These are phyloP conservation scores for Leptogaster cylindrica DNA, from an alignment of 2,888 invertebrate species.

Conservation along the genomic window DNA sequence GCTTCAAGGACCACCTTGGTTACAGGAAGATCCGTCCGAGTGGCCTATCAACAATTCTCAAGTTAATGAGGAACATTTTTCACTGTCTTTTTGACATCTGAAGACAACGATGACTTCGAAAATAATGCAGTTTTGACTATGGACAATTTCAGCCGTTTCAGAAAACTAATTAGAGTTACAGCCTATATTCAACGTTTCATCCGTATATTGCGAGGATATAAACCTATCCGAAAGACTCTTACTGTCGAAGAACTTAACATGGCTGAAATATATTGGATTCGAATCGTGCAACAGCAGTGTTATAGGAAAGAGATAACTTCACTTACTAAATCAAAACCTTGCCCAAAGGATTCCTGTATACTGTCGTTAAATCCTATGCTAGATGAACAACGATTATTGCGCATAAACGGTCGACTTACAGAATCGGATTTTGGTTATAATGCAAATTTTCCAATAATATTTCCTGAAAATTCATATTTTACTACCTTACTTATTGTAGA, in stretches of 20 bases:
- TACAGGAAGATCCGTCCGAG: not conserved
- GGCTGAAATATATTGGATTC: not conserved
- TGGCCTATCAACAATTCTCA: not conserved
- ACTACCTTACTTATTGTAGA: no score
- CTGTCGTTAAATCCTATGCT: not conserved
- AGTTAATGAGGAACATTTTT: not conserved
- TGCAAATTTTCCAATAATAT: not conserved
- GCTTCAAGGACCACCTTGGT: not conserved
- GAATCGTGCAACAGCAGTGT: not conserved
- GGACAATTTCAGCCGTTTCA: not conserved
- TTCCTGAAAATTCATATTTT: not conserved
- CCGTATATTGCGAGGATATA: not conserved
- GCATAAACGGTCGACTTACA: not conserved
- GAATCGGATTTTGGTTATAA: not conserved
- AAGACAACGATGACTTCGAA: not conserved
- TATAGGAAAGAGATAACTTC: not conserved
- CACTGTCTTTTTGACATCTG: not conserved
- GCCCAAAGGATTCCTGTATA: not conserved
- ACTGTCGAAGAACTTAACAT: not conserved
- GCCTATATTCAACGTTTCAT: no score
- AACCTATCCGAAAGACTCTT: not conserved
- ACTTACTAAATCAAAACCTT: not conserved
- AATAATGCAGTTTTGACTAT: not conserved
- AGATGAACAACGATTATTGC: no score
- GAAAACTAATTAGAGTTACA: not conserved